These are phyloP conservation scores for Artibeus jamaicensis DNA, from an alignment of 2,797 vertebrate genomes.

Conservation along the genomic window DNA sequence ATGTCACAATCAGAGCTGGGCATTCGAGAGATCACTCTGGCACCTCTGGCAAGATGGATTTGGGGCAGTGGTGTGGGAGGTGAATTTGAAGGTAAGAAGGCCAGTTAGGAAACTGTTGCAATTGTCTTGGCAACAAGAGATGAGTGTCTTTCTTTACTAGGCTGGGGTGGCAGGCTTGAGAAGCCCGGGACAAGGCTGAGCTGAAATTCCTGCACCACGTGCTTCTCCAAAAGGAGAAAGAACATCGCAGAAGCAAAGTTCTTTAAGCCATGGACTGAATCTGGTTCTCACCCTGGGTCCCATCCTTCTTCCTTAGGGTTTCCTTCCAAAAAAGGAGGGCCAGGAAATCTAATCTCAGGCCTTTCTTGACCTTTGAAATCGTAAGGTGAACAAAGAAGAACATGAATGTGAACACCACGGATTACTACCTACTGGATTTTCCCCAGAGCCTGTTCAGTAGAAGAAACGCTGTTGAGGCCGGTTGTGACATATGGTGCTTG, in stretches of 20 bases:
- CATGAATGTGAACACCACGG: not conserved
- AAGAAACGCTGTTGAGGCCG: not conserved
- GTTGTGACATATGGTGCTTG: not conserved
- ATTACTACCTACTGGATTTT: not conserved
- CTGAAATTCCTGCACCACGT: not conserved
- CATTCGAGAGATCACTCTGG: not conserved
- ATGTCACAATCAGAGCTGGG: not conserved
- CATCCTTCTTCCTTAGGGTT: not conserved
- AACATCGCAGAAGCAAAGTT: not conserved
- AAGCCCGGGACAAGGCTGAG: not conserved
- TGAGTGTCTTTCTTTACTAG: not conserved
- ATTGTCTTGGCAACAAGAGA: not conserved
- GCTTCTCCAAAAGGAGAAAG: not conserved
- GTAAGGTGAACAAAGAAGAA: not conserved
- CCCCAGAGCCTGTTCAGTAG: not conserved
- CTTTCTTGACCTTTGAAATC: not conserved
- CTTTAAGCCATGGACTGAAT: not conserved
- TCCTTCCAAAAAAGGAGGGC: not conserved
- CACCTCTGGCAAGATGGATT: not conserved
- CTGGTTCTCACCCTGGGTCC: not conserved
- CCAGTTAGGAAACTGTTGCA: not conserved
- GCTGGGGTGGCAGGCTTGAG: not conserved
- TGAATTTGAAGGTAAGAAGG: not conserved
- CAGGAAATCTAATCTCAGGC: not conserved
- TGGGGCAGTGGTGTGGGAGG: not conserved